Evolutionary conservation across 2,888 invertebrate genomes (phyloP).

Genomic region (Smittia sp.): DNA sequence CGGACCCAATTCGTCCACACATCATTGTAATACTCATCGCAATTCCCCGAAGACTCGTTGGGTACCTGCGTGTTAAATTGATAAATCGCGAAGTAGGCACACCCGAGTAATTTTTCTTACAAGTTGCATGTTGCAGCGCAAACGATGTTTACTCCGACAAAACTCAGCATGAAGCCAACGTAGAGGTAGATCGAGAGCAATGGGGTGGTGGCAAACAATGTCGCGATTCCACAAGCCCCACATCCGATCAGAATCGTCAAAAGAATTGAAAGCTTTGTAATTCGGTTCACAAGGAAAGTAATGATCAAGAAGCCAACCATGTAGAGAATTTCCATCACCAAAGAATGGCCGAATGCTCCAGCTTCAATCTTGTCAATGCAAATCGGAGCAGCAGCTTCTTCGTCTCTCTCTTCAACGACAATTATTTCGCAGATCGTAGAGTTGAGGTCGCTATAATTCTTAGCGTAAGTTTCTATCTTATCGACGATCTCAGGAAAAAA

Average conservation of each 20-base stretch:
- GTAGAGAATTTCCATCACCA: conserved; percentile 47
- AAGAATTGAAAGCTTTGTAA: conserved; percentile 47
- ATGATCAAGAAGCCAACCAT: conserved; percentile 48
- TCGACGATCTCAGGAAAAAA: conserved; percentile 51
- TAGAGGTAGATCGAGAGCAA: conserved; percentile 47
- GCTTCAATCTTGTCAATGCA: conserved; percentile 48
- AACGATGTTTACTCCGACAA: conserved; percentile 47
- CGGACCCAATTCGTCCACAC: conserved; percentile 53
- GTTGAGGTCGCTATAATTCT: conserved; percentile 45
- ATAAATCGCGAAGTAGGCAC: no score
- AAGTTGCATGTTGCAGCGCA: conserved; percentile 49
- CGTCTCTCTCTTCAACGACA: not conserved
- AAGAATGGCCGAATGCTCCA: conserved; percentile 47
- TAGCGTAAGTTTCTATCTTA: conserved; percentile 46
- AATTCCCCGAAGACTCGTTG: conserved; percentile 48
- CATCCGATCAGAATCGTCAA: conserved; percentile 46
- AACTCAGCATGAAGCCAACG: conserved; percentile 45
- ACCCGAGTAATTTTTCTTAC: no score
- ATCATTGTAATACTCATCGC: conserved; percentile 53
- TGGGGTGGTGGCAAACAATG: conserved; percentile 45
- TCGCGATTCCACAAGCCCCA: conserved; percentile 46
- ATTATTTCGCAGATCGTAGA: conserved; percentile 46
- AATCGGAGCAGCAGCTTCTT: not conserved
- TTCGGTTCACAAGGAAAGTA: conserved; percentile 47
- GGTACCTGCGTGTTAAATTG: no score